Base-by-base conservation (phyloP, 1,140 invertebrate genomes). In the Battus philenor region DNA sequence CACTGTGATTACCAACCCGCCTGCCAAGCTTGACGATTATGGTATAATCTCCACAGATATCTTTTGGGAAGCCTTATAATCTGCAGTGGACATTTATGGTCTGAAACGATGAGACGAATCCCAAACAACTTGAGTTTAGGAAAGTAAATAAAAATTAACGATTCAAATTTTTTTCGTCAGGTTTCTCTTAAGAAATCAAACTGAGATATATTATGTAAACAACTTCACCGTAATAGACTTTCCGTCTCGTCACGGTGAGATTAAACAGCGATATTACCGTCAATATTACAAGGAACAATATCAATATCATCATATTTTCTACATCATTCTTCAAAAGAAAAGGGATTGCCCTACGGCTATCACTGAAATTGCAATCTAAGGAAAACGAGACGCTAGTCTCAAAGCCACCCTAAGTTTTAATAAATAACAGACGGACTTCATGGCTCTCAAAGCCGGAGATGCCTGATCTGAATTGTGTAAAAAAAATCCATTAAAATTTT, bases 311-410 rank as follows among this genome's bases (percentile, higher is more conserved):
- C 38, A 41, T 41, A 41, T 41, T 41, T 41, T 41, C 26, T 10
- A 29, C 38, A 41, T 41, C 26, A 17, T 13, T 41, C 38, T 41
- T 41, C 38, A 41, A 41, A 41, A 39, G 36, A 39, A 39, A 39
- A 39, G 36, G 38, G 22, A 27, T 41, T 41, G 12, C 11, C 38
- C 11, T 26, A 12, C 16, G 38, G 38, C 38, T 41, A 41, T 41
- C 38, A 41, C 24, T 29, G 38, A 41, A 41, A 41, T 41, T 41
- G 38, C 38, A 41, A 41, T 41, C 38, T 41, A 15, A 41, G 38
- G 24, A 24, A 22, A 41, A 7, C 18, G 31, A 13, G 38, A 41
- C 13, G 36, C 15, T 17, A 24, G 9, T 10, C 4, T 30, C 38
- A 5, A 10, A 4, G 22, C 38, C 12, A 41, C 38, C 38, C 38